phyloP scores from a whole-genome alignment of 2,888 invertebrate genomes.

The Dryobota labecula region DNA sequence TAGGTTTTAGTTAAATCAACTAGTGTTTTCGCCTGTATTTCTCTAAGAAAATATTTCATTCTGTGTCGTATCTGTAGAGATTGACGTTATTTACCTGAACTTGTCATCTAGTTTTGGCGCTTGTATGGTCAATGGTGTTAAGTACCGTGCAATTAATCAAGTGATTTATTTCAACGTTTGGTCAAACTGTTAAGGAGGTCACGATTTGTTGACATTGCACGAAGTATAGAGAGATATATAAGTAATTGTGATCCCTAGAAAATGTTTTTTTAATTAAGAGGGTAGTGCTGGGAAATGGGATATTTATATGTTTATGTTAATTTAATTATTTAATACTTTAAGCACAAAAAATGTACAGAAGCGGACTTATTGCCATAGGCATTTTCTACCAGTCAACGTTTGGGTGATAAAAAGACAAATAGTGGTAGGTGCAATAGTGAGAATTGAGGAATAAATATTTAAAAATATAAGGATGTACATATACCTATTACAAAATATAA shows the following conservation, averaged over 20 bases:
- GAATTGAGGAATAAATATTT: no score
- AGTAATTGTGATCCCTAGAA: not conserved
- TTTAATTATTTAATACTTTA: no score
- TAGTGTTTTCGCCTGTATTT: not conserved
- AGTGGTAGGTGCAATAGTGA: no score
- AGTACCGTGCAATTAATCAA: constrained; percentile 7
- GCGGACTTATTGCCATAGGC: no score
- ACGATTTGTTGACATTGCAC: not conserved
- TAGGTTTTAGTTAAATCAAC: not conserved
- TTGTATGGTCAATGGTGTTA: constrained; percentile 6
- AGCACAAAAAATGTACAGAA: no score
- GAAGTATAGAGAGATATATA: no score
- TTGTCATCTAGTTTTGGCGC: not conserved
- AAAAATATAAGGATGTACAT: no score
- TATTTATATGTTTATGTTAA: no score
- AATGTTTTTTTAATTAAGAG: not conserved
- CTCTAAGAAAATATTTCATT: not conserved
- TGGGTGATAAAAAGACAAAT: no score
- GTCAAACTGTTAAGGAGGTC: not conserved
- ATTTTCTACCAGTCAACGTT: no score
- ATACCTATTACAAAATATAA: no score
- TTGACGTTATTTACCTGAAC: constrained; percentile 1
- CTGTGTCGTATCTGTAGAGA: not conserved
- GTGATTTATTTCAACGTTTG: constrained; percentile 10
- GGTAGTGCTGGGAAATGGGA: no score